A percentile compares a stretch with the other conserved stretches of the same genome.
phyloP scores from a whole-genome alignment of 2,797 vertebrate genomes.

The Aselliscus stoliczkanus region DNA sequence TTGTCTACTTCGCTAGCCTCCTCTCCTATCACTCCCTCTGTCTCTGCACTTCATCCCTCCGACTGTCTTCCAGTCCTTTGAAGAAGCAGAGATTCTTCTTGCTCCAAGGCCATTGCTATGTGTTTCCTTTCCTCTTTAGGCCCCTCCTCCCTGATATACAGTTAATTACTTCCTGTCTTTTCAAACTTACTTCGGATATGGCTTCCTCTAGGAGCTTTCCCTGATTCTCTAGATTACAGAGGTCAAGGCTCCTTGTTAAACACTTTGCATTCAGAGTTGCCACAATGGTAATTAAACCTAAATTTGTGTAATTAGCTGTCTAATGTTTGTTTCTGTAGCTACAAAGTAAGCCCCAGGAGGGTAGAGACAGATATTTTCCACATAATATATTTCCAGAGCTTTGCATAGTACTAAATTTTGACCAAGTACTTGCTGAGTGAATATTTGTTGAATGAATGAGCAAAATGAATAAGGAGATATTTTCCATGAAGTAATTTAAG shows the following conservation, averaged over 20 bases:
- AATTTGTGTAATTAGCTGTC: slow-evolving; percentile 49
- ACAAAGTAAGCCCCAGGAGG: slow-evolving; percentile 6
- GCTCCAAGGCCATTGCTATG: neutral
- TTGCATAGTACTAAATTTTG: neutral
- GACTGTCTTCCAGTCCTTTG: neutral
- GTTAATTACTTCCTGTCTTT: neutral
- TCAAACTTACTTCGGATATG: neutral
- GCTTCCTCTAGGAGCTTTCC: neutral
- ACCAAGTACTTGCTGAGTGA: neutral
- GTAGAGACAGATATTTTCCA: slow-evolving; percentile 33
- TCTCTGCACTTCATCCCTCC: neutral
- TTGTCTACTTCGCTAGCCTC: neutral
- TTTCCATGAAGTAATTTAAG: slow-evolving; percentile 10
- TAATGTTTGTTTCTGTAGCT: slow-evolving; percentile 44
- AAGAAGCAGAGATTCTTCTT: neutral
- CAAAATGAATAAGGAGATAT: neutral
- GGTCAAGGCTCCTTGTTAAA: slow-evolving; percentile 19
- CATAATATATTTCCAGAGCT: neutral
- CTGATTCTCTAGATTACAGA: slow-evolving; percentile 13
- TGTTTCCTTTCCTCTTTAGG: neutral
- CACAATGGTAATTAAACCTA: slow-evolving; percentile 42
- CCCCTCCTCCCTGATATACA: neutral
- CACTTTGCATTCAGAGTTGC: neutral
- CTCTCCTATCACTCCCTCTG: neutral
- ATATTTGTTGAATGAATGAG: slow-evolving; percentile 1